Evolutionary conservation across 2,113 vertebrate genomes (phyloP).

Genomic region (Abramis brama): DNA sequence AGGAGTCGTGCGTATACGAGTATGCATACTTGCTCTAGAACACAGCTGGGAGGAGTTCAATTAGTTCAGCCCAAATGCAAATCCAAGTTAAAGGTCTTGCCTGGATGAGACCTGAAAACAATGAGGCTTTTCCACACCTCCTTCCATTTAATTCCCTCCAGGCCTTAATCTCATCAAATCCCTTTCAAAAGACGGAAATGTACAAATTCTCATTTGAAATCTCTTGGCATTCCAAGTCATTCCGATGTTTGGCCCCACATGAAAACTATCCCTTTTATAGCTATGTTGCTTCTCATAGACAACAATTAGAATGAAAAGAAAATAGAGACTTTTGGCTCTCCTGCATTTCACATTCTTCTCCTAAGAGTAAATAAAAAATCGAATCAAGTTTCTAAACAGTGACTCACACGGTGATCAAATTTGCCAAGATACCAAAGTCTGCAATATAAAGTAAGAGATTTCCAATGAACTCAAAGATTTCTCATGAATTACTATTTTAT

Average conservation of each 20-base stretch:
- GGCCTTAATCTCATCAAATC: conserved; percentile 70
- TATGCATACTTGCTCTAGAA: conserved; percentile 50
- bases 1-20: conserved; percentile 48
- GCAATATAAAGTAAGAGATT: background rate
- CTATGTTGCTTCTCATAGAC: background rate
- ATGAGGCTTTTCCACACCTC: conserved; percentile 62
- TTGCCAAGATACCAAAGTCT: background rate
- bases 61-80: conserved; percentile 77
- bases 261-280: background rate
- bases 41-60: conserved; percentile 69
- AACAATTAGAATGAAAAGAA: background rate
- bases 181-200: conserved; percentile 61
- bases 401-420: background rate
- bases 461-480: background rate
- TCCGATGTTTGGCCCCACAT: background rate
- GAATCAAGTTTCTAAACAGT: background rate
- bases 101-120: conserved; percentile 64
- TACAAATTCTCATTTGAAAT: conserved; percentile 67
- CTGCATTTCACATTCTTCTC: background rate
- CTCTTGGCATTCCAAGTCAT: conserved; percentile 43
- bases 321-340: background rate
- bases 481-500: background rate
- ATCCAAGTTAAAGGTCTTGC: conserved; percentile 70
- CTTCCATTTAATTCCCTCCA: conserved; percentile 64
- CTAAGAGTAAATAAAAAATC: background rate